Evolutionary conservation across 2,888 invertebrate species (phyloP).

Genomic region (Nowickia ferox): DNA sequence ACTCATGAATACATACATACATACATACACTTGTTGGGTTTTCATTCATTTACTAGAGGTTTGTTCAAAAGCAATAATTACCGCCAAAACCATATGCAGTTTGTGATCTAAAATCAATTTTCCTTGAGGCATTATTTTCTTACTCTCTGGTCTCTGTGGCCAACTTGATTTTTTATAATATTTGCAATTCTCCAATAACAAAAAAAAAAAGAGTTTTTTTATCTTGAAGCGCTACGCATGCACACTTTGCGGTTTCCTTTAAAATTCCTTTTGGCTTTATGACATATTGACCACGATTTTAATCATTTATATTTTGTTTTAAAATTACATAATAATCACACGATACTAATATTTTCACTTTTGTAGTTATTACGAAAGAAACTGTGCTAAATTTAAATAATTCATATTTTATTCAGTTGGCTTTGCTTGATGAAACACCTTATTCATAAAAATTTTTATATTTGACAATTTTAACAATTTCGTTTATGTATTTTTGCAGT

Average conservation of each 20-base stretch:
- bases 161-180: constrained; percentile 7
- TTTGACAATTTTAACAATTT: not conserved
- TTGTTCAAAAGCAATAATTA: constrained; percentile 56
- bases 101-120: constrained; percentile 67
- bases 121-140: constrained; percentile 61
- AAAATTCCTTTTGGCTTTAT: constrained; percentile 50
- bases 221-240: constrained; percentile 22
- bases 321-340: constrained; percentile 26
- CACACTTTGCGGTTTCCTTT: constrained; percentile 53
- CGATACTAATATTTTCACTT: constrained; percentile 12
- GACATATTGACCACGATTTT: constrained; percentile 59
- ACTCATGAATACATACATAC: too few species aligned
- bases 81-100: constrained; percentile 50
- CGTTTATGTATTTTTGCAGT: too few species aligned
- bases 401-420: not conserved
- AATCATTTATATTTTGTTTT: constrained; percentile 41
- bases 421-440: not conserved
- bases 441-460: not conserved
- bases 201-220: constrained; percentile 19
- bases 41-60: constrained; percentile 67
- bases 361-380: not conserved
- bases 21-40: constrained; percentile 49
- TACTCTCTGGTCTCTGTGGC: constrained; percentile 47
- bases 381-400: not conserved
- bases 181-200: constrained; percentile 17